Base-by-base conservation (phyloP, 2,888 invertebrate species). In the Teinopalpus imperialis region DNA sequence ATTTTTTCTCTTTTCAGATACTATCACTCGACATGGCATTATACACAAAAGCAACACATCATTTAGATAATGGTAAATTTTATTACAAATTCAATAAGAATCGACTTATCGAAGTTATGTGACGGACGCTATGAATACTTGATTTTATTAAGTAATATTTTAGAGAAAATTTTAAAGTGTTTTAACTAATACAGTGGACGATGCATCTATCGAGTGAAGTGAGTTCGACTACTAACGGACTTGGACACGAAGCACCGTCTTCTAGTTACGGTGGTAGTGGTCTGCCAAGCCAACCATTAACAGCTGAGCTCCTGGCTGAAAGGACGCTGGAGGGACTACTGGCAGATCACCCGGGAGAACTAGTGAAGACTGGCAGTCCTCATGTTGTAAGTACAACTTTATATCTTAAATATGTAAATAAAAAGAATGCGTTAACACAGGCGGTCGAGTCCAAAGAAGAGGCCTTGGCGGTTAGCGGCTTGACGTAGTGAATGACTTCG, bases 311-410 rank as follows among this genome's bases (percentile, higher is more conserved):
- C 35, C 81, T 96, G 55, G 94, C 95, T 32, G 96, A 97, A 69
- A 90, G 96, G 54, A 95, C 96, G 1, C 83, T 96, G 52, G 96
- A 96, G 72, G 94, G 95, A 36, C 89, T 96, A 51, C 83, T 97
- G 49, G 94, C 96, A 41, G 97, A 97, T 69, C 97, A 97, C 85
- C 97, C 97, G 1, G 97, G 97, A 9, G 97, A 97, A 82, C 88
- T 98, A 56, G 94, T 98, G 49, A 92, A 97, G 72, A 99, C 99
- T 56, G 98, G 98, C n/a, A 93, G 95, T 70, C 98, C 98, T 1
- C 95, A 97, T 89, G 94, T 98, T 77, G 94, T 98, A 63, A 87
- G 90, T 81, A 49, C 3, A n/a, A 14, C 8, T 14, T 5, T 30
- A n/a, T n/a, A n/a, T n/a, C n/a, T n/a, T n/a, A n/a, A n/a, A n/a